phyloP scores from a whole-genome alignment of 2,888 invertebrate species.

The Cephonodes hylas region DNA sequence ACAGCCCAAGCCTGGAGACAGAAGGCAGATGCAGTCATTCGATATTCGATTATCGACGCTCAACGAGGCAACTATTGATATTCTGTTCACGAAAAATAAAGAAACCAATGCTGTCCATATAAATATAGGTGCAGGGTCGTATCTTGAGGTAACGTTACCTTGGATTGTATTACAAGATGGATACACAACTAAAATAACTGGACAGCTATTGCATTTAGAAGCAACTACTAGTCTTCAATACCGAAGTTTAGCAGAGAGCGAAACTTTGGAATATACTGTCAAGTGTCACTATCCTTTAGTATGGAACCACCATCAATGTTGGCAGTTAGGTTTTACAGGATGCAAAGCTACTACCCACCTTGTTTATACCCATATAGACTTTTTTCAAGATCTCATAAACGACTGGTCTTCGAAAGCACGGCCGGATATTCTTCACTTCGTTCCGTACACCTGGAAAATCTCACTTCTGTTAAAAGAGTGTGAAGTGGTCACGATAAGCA shows the following conservation, averaged over 20 bases:
- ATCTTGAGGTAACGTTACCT: slow-evolving; percentile 97
- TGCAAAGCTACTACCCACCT: slow-evolving; percentile 96
- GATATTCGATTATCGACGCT: slow-evolving; percentile 95
- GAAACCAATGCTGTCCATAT: slow-evolving; percentile 99
- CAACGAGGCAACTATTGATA: slow-evolving; percentile 96
- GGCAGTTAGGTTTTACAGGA: slow-evolving; percentile 94
- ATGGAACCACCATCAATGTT: slow-evolving; percentile 98
- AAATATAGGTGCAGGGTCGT: slow-evolving; percentile 96
- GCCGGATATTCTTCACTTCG: slow-evolving; percentile 96
- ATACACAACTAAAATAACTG: slow-evolving; percentile 94
- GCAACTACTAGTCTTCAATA: slow-evolving; percentile 97
- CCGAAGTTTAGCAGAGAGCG: slow-evolving; percentile 95
- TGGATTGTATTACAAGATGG: slow-evolving; percentile 95
- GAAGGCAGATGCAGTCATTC: slow-evolving; percentile 93
- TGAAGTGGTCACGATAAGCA: slow-evolving; percentile 95
- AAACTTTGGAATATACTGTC: slow-evolving; percentile 95
- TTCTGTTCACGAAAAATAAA: slow-evolving; percentile 95
- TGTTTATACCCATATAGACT: slow-evolving; percentile 97
- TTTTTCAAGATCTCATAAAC: slow-evolving; percentile 96
- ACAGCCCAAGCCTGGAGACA: slow-evolving; percentile 92
- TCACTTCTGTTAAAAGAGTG: slow-evolving; percentile 95
- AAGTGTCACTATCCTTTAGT: slow-evolving; percentile 93
- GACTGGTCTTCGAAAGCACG: slow-evolving; percentile 98
- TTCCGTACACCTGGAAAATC: slow-evolving; percentile 98
- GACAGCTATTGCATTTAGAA: slow-evolving; percentile 95